A percentile compares a stretch with the other conserved stretches of the same genome.
These are phyloP conservation scores for Drosophila arawakana DNA, from an alignment of 1,140 invertebrate genomes.

Conservation along the genomic window DNA sequence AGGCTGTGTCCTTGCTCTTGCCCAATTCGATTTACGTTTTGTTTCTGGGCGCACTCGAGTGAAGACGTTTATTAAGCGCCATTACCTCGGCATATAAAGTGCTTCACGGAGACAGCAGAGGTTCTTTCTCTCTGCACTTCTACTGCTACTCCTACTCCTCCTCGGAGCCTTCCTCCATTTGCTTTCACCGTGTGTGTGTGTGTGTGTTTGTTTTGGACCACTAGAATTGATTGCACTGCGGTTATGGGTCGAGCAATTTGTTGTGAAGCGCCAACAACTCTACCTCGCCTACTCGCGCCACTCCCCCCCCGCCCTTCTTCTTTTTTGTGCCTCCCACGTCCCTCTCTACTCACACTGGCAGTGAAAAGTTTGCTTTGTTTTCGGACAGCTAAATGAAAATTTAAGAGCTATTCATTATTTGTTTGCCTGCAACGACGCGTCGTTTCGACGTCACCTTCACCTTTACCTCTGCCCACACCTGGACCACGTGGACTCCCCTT, in stretches of 20 bases:
- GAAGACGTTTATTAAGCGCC: slow-evolving; percentile 79
- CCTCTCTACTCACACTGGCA: slow-evolving; percentile 1
- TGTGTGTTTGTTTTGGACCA: slow-evolving; percentile 59
- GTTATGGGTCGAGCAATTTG: slow-evolving; percentile 73
- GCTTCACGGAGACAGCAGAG: slow-evolving; percentile 57
- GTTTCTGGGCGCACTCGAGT: slow-evolving; percentile 60
- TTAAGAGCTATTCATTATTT: slow-evolving; percentile 75
- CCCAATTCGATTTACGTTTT: slow-evolving; percentile 20
- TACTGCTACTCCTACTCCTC: background rate
- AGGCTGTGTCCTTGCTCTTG: background rate
- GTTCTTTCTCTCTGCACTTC: slow-evolving; percentile 4
- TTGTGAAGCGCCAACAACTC: slow-evolving; percentile 34
- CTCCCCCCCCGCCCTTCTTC: slow-evolving; percentile 6
- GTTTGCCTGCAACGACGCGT: slow-evolving; percentile 29
- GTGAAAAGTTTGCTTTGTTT: slow-evolving; percentile 58
- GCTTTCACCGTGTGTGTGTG: background rate
- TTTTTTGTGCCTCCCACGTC: background rate
- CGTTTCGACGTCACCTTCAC: background rate
- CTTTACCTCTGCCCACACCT: background rate
- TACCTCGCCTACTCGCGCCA: background rate
- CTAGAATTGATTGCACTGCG: slow-evolving; percentile 77
- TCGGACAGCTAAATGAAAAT: slow-evolving; percentile 66
- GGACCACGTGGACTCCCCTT: no score
- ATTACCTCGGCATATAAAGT: slow-evolving; percentile 78
- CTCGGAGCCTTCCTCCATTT: background rate